Conservation (phyloP, 2,113 vertebrate species). For the Hippocampus comes region DNA sequence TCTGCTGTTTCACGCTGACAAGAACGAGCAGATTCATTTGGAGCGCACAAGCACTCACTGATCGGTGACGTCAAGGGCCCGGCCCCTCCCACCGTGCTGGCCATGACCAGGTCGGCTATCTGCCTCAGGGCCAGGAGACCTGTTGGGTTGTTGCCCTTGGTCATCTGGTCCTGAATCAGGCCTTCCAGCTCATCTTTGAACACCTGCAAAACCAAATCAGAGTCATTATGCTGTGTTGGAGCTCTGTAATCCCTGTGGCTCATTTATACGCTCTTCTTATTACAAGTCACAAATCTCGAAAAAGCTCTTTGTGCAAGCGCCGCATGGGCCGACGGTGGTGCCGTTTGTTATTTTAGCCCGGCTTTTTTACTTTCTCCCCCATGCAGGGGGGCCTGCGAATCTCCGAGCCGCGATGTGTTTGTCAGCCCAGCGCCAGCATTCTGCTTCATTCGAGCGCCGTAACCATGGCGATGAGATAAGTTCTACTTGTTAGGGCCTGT, state of each 20-base stretch:
- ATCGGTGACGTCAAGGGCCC: conserved; percentile 82
- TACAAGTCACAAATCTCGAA: conserved; percentile 56
- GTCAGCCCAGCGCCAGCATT: conserved; percentile 52
- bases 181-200: conserved; percentile 95
- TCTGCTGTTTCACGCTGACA: conserved; percentile 42
- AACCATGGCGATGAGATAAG: conserved; percentile 69
- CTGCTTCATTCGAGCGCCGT: conserved; percentile 60
- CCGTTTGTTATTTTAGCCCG: conserved; percentile 35
- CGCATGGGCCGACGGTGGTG: conserved; percentile 13
- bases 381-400: conserved; percentile 34
- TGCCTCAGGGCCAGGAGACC: conserved; percentile 88
- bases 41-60: conserved; percentile 50
- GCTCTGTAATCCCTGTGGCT: neutral
- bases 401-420: conserved; percentile 37
- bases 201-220: conserved; percentile 75
- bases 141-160: conserved; percentile 88
- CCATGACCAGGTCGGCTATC: conserved; percentile 91
- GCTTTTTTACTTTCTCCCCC: conserved; percentile 47
- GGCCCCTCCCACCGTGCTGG: conserved; percentile 80
- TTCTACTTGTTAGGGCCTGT: conserved; percentile 67
- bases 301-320: conserved; percentile 43
- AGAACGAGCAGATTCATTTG: conserved; percentile 60
- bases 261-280: conserved; percentile 27
- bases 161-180: conserved; percentile 92
- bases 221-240: neutral